Base-by-base conservation (phyloP, 1,140 invertebrate genomes). In the Neuroterus valhalla region DNA sequence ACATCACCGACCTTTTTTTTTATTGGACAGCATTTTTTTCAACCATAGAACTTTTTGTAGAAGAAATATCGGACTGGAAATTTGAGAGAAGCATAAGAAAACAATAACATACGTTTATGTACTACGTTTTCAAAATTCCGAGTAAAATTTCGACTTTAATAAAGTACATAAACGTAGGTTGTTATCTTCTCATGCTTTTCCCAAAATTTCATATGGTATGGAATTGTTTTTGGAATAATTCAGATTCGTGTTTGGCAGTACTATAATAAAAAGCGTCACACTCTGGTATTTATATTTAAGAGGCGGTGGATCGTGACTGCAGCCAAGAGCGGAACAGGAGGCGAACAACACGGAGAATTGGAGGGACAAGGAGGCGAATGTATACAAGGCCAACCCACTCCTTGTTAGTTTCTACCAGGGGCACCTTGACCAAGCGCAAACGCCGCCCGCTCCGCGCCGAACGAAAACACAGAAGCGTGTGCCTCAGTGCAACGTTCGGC, bases 371-470 rank as follows among this genome's bases (percentile, higher is more conserved):
- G 79, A 78, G 76, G 70, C 78, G 68, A 81, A 72, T 75, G 68
- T 70, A 62, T 72, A 74, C 81, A 82, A 82, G 81, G 81, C 81
- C 80, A 82, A 75, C 44, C 23, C 45, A n/a, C 19, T 69, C 71
- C 70, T 68, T n/a, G 42, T n/a, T n/a, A n/a, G n/a, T 8, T 68
- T 46, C 45, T 46, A 26, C 76, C 72, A 68, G 71, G 79, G 79
- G 78, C 84, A 82, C 82, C 82, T 83, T 84, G 82, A 85, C 84
- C 82, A 82, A 74, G 71, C 77, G 75, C 77, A 80, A 80, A 80
- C 76, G 78, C 70, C 73, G 67, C 74, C 48, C 31, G 79, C 76
- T 77, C 70, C 73, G 67, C 74, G 55, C 31, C 78, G 81, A 80
- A 80, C 76, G 78, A 68, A 48, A 48, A 6, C 45, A 45, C 42